These are phyloP conservation scores for Scophthalmus maximus DNA, from an alignment of 2,113 vertebrate genomes.

Conservation along the genomic window DNA sequence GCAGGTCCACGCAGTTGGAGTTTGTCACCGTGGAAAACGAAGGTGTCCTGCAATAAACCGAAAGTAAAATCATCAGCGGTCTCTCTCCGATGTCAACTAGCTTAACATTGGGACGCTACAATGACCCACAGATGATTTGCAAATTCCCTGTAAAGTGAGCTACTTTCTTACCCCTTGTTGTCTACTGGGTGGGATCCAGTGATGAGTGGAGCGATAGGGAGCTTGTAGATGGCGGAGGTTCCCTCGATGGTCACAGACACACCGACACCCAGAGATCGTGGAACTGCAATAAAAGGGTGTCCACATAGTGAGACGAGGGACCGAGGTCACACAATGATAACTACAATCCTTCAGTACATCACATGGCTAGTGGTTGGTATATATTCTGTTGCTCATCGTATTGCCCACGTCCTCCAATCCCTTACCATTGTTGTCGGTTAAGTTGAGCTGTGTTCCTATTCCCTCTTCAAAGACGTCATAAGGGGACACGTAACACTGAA, in stretches of 20 bases:
- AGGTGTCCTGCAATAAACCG: slow-evolving; percentile 82
- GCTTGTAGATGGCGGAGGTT: slow-evolving; percentile 91
- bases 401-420: background rate
- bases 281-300: slow-evolving; percentile 82
- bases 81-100: background rate
- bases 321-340: background rate
- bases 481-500: slow-evolving; percentile 97
- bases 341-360: background rate
- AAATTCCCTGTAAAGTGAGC: background rate
- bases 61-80: background rate
- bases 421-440: slow-evolving; percentile 88
- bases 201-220: slow-evolving; percentile 95
- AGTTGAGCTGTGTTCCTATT: slow-evolving; percentile 85
- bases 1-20: slow-evolving; percentile 97
- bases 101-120: background rate
- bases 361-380: background rate
- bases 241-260: slow-evolving; percentile 95
- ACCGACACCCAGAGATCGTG: slow-evolving; percentile 90
- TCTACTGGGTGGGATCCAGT: slow-evolving; percentile 97
- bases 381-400: background rate
- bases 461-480: slow-evolving; percentile 95
- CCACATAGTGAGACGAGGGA: background rate
- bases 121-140: background rate
- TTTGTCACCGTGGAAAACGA: slow-evolving; percentile 95
- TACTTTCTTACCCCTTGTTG: slow-evolving; percentile 91